Conservation (phyloP, 2,888 invertebrate genomes). For the Nycteola revayana region DNA sequence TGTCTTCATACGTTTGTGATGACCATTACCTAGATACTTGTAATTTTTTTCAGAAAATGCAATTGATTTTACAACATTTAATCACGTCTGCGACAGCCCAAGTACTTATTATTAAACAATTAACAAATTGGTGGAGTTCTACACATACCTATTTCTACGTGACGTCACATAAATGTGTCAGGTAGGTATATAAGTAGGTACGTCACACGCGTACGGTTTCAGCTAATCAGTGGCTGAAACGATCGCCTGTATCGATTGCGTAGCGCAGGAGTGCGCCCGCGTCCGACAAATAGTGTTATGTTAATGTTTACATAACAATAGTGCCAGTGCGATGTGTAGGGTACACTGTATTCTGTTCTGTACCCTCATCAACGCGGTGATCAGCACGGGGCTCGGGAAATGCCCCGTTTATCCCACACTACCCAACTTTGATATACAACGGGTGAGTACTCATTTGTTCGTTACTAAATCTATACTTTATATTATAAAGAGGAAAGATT, state of each 20-base stretch:
- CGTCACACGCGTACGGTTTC: not conserved
- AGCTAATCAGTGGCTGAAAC: not conserved
- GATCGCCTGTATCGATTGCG: constrained; percentile 12
- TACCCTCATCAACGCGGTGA: constrained; percentile 43
- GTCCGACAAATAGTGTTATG: constrained; percentile 44
- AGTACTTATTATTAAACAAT: too few species aligned
- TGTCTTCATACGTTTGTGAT: too few species aligned
- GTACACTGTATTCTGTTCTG: constrained; percentile 51
- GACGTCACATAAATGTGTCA: too few species aligned
- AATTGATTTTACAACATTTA: too few species aligned
- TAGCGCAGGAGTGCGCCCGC: constrained; percentile 17
- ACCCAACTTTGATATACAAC: constrained; percentile 84
- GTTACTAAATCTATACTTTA: too few species aligned
- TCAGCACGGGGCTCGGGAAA: constrained; percentile 82
- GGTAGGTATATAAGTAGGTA: too few species aligned
- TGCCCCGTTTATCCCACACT: constrained; percentile 86
- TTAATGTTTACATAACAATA: constrained; percentile 38
- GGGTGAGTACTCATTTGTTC: constrained; percentile 72
- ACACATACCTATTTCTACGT: too few species aligned
- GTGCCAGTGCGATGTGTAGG: constrained; percentile 58
- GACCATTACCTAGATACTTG: too few species aligned
- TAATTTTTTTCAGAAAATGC: too few species aligned
- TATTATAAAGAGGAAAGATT: too few species aligned
- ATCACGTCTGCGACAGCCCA: too few species aligned
- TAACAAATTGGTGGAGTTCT: too few species aligned